Base-by-base conservation (phyloP, 2,113 vertebrate genomes). In the Oriolus oriolus region DNA sequence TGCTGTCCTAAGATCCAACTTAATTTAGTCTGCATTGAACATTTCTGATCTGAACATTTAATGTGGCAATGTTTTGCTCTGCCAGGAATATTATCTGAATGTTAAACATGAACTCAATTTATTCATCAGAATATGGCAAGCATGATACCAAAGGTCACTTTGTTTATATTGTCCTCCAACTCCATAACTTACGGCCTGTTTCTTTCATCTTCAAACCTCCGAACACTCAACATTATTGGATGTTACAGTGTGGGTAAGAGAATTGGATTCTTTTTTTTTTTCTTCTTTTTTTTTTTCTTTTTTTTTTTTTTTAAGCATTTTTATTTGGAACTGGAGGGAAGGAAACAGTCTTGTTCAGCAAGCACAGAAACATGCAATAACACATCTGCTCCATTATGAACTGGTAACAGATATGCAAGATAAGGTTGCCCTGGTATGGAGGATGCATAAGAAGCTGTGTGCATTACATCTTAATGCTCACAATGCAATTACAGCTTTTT, bases 1-100 rank as follows among this genome's bases (percentile, higher is more conserved):
- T 95, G 97, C 95, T 97, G 97, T 98, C 98, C 95, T 98, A 95
- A 93, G 97, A 97, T 98, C 96, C 97, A 97, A 96, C 95, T 97
- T 96, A 97, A 98, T 97, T 98, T 98, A 98, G 96, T 78, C 97
- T 97, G 97, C 96, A 97, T 11, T 97, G 98, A 98, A 96, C 94
- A 94, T 97, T 98, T 98, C 96, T 98, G 97, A 98, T 97, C 94
- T 96, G 97, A 98, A 97, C 97, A 97, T 98, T 98, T 97, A 98
- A 98, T 98, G 98, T 96, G 97, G 97, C 96, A 97, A 97, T 96
- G 97, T 97, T 94, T 95, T 84, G 49, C 81, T 95, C 81, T 96
- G 95, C 94, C 95, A 94, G 78, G 95, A 97, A 89, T 96, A 95
- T 95, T 97, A 96, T 97, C 94, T 95, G 88, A 95, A 97, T 97